Conservation (phyloP, 2,113 vertebrate species). For the Tinamus guttatus region DNA sequence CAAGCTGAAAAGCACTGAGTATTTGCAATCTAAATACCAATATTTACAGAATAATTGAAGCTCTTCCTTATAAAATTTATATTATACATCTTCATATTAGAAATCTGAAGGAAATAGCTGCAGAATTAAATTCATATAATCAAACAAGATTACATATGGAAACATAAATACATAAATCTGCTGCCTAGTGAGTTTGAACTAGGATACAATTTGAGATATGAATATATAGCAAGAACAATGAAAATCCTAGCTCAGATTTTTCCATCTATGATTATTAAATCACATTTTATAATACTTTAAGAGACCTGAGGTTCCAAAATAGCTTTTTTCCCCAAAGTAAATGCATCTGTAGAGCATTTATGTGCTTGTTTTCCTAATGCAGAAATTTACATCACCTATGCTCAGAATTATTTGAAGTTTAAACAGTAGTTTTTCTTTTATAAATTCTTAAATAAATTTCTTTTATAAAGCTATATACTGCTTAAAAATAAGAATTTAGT, state of each 20-base stretch:
- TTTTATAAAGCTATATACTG: background rate
- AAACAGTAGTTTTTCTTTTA: background rate
- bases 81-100: background rate
- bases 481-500: background rate
- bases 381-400: background rate
- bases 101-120: background rate
- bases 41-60: background rate
- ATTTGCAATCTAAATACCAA: background rate
- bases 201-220: background rate
- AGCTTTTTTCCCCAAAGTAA: background rate
- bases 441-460: too few relatives aligned
- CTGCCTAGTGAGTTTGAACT: background rate
- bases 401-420: background rate
- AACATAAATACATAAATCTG: background rate
- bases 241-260: background rate
- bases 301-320: background rate
- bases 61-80: background rate
- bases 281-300: background rate
- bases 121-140: background rate
- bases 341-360: background rate
- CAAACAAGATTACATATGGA: background rate
- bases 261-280: background rate
- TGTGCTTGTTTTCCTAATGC: background rate
- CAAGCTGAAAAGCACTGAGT: background rate
- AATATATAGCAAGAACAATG: background rate